Evolutionary conservation across 1,140 invertebrate genomes (phyloP).

Genomic region (Hyposmocoma kahamanoa): DNA sequence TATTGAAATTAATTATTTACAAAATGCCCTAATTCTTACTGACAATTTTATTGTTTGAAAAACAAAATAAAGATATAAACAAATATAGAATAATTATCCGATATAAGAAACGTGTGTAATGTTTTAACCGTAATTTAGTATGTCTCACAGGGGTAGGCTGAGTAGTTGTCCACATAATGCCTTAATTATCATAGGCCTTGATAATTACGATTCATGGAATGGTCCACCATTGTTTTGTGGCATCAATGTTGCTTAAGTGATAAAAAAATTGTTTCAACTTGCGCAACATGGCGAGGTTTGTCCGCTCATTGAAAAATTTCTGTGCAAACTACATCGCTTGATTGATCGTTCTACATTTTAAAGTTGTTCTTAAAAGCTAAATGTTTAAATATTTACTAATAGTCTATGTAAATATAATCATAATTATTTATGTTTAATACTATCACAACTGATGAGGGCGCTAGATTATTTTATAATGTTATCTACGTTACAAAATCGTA

Average conservation of each 20-base stretch:
- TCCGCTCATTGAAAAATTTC: background rate
- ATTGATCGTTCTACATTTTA: background rate
- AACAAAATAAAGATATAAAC: background rate
- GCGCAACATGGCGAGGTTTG: background rate
- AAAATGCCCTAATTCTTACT: slow-evolving; percentile 9
- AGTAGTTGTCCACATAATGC: background rate
- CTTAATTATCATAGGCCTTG: too few species aligned
- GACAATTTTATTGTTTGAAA: background rate
- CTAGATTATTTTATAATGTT: background rate
- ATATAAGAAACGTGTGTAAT: background rate
- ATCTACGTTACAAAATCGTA: background rate
- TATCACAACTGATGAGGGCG: slow-evolving; percentile 12
- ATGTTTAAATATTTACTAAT: background rate
- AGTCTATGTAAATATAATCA: background rate
- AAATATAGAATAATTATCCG: background rate
- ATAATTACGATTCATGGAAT: too few species aligned
- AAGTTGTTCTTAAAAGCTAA: background rate
- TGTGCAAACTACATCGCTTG: background rate
- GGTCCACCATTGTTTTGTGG: too few species aligned
- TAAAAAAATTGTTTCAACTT: background rate
- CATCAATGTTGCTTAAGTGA: background rate
- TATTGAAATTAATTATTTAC: slow-evolving; percentile 16
- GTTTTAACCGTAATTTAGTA: background rate
- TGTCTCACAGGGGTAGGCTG: background rate
- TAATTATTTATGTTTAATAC: slow-evolving; percentile 2